Conservation (phyloP, 1,140 invertebrate species). For the Zaprionus camerounensis region DNA sequence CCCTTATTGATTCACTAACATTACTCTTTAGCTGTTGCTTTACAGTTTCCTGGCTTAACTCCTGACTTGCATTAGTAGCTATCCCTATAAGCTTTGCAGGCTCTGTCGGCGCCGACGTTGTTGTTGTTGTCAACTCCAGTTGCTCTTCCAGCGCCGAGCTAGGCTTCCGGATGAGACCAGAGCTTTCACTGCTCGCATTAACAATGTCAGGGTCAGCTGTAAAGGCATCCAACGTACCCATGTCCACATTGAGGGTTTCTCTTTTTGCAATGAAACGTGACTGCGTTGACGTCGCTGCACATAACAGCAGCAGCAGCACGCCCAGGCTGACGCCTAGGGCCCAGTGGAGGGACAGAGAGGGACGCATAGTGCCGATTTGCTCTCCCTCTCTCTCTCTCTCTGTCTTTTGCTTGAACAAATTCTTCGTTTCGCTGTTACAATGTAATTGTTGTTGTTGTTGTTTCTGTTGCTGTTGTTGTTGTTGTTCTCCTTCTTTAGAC, state of each 20-base stretch:
- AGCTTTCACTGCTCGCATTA: slow-evolving; percentile 53
- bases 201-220: slow-evolving; percentile 71
- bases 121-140: not conserved
- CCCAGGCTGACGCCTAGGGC: slow-evolving; percentile 40
- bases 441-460: slow-evolving; percentile 9
- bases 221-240: slow-evolving; percentile 32
- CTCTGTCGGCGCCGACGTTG: not conserved
- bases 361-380: slow-evolving; percentile 47
- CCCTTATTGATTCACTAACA: not conserved
- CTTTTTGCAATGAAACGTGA: slow-evolving; percentile 77
- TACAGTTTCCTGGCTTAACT: not conserved
- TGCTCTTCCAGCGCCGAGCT: not conserved
- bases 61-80: not conserved
- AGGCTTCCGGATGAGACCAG: not conserved
- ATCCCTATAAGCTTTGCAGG: not conserved
- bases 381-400: slow-evolving; percentile 21
- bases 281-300: slow-evolving; percentile 51
- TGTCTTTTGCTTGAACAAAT: slow-evolving; percentile 34
- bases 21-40: not conserved
- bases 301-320: slow-evolving; percentile 32
- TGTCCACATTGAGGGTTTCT: slow-evolving; percentile 59
- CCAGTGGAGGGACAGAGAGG: slow-evolving; percentile 27
- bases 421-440: slow-evolving; percentile 49
- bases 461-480: not conserved
- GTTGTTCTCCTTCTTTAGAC: slow-evolving; percentile 27